Conservation (phyloP, 2,797 vertebrate species). For the Diglossa cyanea region DNA sequence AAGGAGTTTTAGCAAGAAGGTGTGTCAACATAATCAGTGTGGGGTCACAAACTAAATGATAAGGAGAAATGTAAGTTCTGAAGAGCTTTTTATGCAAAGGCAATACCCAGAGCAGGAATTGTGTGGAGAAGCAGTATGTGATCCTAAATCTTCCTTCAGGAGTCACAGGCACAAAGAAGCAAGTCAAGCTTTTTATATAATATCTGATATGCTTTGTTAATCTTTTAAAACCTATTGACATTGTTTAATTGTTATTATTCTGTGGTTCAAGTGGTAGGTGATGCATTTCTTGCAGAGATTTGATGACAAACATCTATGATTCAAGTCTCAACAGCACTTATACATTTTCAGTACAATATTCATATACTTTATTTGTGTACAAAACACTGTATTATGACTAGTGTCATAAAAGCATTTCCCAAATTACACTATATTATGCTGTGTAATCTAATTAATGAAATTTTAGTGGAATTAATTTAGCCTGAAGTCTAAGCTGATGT, state of each 20-base stretch:
- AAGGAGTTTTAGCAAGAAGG: not conserved
- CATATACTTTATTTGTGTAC: not conserved
- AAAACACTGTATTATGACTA: not conserved
- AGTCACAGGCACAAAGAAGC: not conserved
- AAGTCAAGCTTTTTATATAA: not conserved
- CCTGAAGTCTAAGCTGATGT: not conserved
- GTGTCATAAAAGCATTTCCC: not conserved
- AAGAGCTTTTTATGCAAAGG: not conserved
- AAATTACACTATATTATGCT: not conserved
- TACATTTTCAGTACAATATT: not conserved
- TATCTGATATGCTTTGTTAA: not conserved
- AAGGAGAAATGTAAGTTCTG: not conserved
- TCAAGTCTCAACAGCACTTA: not conserved
- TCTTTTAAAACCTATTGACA: not conserved
- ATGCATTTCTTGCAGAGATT: not conserved
- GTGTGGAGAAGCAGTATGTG: not conserved
- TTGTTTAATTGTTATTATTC: not conserved
- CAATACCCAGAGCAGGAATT: not conserved
- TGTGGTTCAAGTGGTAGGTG: not conserved
- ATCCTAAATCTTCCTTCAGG: not conserved
- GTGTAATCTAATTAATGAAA: not conserved
- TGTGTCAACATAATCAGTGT: not conserved
- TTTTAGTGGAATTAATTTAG: slow-evolving; percentile 34
- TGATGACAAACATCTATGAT: not conserved
- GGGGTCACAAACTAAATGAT: not conserved